Percentiles rank a stretch among this genome's conserved stretches.
Evolutionary conservation across 1,140 invertebrate genomes (phyloP).

Genomic region (Eumeta japonica): DNA sequence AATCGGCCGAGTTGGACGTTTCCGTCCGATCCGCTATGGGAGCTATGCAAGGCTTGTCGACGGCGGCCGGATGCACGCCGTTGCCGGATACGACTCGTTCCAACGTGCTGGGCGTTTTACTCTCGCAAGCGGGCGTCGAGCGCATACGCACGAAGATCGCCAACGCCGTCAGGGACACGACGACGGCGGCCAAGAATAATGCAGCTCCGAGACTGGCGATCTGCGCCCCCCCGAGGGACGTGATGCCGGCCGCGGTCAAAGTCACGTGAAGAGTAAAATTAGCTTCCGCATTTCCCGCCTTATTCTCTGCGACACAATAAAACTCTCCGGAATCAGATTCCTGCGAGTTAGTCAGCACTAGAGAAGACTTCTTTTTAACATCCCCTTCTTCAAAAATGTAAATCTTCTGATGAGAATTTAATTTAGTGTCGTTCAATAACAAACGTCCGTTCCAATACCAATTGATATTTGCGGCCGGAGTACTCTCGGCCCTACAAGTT

Average conservation of each 20-base stretch:
- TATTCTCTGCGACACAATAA: slow-evolving; percentile 88
- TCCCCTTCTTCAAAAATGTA: slow-evolving; percentile 76
- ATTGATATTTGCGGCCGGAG: slow-evolving; percentile 77
- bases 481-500: slow-evolving; percentile 73
- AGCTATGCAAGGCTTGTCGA: slow-evolving; percentile 51
- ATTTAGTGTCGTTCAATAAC: slow-evolving; percentile 75
- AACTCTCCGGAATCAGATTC: slow-evolving; percentile 87
- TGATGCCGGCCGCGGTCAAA: slow-evolving; percentile 72
- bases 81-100: slow-evolving; percentile 68
- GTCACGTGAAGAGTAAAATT: slow-evolving; percentile 86
- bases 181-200: slow-evolving; percentile 73
- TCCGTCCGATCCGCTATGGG: slow-evolving; percentile 43
- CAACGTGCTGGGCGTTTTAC: slow-evolving; percentile 71
- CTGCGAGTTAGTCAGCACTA: slow-evolving; percentile 84
- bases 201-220: slow-evolving; percentile 83
- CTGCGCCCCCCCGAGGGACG: slow-evolving; percentile 77
- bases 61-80: slow-evolving; percentile 52
- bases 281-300: slow-evolving; percentile 86
- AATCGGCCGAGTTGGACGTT: slow-evolving; percentile 53
- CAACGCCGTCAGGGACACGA: slow-evolving; percentile 72
- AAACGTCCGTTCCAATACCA: slow-evolving; percentile 86
- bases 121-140: slow-evolving; percentile 68
- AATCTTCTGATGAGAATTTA: slow-evolving; percentile 78
- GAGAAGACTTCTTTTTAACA: slow-evolving; percentile 71
- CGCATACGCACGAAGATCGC: slow-evolving; percentile 71